Conservation (phyloP, 2,113 vertebrate genomes). For the Malurus elegans region DNA sequence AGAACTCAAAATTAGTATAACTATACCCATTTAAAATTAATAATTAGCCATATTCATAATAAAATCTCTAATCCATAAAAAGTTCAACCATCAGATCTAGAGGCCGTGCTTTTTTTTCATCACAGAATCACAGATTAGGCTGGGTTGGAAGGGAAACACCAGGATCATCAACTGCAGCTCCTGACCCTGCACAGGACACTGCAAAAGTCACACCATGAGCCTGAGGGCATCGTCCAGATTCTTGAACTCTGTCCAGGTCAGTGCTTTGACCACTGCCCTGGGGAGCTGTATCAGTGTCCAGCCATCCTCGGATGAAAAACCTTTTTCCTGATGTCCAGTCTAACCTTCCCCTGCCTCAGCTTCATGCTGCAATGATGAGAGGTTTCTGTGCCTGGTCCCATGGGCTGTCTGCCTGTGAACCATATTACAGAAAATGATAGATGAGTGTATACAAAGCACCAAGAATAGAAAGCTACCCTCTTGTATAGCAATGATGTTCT, state of each 20-base stretch:
- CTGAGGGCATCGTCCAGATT: neutral
- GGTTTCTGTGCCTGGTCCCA: neutral
- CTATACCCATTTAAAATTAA: neutral
- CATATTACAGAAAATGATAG: neutral
- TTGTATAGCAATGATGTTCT: neutral
- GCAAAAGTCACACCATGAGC: accelerated
- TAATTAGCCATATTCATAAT: neutral
- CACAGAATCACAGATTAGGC: neutral
- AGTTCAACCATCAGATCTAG: neutral
- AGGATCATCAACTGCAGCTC: neutral
- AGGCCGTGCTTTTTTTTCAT: neutral
- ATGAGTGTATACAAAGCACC: neutral
- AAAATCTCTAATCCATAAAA: neutral
- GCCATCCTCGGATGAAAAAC: accelerated
- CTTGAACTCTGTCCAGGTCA: accelerated
- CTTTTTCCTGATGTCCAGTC: neutral
- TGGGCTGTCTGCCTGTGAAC: neutral
- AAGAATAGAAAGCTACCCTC: neutral
- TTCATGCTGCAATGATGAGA: neutral
- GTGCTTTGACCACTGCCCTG: neutral
- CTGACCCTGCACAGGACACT: no score
- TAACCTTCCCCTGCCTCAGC: neutral
- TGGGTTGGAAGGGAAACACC: neutral
- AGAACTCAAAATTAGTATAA: neutral
- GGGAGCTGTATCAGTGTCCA: neutral